Percentiles rank a stretch among this genome's conserved stretches.
phyloP scores from a whole-genome alignment of 2,113 vertebrate genomes.

The Meriones unguiculatus region DNA sequence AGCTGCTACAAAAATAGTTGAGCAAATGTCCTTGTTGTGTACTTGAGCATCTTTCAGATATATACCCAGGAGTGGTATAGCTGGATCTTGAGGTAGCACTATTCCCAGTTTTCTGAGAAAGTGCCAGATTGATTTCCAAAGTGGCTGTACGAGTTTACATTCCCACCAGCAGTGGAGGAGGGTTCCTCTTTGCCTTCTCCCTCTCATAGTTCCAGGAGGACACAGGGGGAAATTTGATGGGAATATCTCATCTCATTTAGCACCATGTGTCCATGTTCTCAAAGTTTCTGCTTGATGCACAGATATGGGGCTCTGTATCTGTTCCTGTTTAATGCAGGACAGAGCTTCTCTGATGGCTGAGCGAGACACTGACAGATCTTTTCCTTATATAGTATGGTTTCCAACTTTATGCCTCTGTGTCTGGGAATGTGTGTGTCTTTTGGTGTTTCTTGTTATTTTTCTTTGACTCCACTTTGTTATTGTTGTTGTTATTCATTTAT shows the following conservation, averaged over 20 bases:
- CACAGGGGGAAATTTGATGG: too few relatives aligned
- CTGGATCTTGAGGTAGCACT: too few relatives aligned
- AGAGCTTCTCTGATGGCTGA: neutral
- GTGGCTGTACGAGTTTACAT: too few relatives aligned
- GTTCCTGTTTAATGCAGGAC: neutral
- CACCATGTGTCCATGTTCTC: neutral
- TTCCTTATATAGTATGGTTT: neutral
- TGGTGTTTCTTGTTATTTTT: neutral
- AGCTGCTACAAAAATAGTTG: too few relatives aligned
- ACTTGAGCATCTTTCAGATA: too few relatives aligned
- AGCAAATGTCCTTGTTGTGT: too few relatives aligned
- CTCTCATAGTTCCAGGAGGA: neutral
- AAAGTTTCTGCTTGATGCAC: neutral
- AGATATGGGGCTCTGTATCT: too few relatives aligned
- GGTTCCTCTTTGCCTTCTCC: neutral
- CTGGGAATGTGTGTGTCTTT: neutral
- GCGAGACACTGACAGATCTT: neutral
- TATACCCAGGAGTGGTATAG: too few relatives aligned
- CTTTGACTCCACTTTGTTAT: neutral
- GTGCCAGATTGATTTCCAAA: too few relatives aligned
- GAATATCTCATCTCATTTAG: neutral
- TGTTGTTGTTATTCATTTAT: neutral
- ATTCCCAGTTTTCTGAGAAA: too few relatives aligned
- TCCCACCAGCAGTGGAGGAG: too few relatives aligned
- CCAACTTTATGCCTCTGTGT: too few relatives aligned